Percentiles rank a stretch among this genome's conserved stretches.
Evolutionary conservation across 2,113 vertebrate genomes (phyloP).

Genomic region (Acanthochromis polyacanthus): DNA sequence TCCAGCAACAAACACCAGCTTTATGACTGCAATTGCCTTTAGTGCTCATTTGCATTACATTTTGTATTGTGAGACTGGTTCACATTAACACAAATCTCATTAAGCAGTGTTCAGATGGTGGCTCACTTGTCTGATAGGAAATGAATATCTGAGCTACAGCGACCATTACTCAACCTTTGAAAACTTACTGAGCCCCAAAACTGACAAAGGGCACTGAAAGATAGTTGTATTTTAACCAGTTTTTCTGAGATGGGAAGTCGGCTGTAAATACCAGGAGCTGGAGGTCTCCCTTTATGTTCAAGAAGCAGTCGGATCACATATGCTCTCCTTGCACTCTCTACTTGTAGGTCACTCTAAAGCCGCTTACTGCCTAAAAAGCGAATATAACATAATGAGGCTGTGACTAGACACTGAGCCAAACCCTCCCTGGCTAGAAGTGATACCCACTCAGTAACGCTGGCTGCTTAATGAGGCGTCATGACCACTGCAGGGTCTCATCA

Average conservation of each 20-base stretch:
- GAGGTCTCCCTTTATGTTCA: neutral
- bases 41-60: too few species aligned
- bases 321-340: neutral
- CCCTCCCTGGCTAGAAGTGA: constrained; percentile 28
- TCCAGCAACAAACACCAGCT: neutral
- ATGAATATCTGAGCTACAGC: too few species aligned
- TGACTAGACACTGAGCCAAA: constrained; percentile 37
- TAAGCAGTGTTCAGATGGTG: too few species aligned
- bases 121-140: too few species aligned
- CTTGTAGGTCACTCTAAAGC: constrained; percentile 30
- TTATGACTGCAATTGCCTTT: neutral
- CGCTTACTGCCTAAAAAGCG: constrained; percentile 31
- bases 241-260: neutral
- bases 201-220: too few species aligned
- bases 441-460: constrained; percentile 32
- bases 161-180: too few species aligned
- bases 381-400: constrained; percentile 43
- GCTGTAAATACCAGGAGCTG: neutral
- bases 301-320: neutral
- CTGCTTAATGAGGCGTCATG: constrained; percentile 60
- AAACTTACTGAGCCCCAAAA: too few species aligned
- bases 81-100: too few species aligned
- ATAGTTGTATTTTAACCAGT: neutral
- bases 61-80: too few species aligned
- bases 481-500: constrained; percentile 37